Percentiles rank a stretch among this genome's conserved stretches.
These are phyloP conservation scores for Cryptocheilus praepositus DNA, from an alignment of 2,888 invertebrate species.

Conservation along the genomic window DNA sequence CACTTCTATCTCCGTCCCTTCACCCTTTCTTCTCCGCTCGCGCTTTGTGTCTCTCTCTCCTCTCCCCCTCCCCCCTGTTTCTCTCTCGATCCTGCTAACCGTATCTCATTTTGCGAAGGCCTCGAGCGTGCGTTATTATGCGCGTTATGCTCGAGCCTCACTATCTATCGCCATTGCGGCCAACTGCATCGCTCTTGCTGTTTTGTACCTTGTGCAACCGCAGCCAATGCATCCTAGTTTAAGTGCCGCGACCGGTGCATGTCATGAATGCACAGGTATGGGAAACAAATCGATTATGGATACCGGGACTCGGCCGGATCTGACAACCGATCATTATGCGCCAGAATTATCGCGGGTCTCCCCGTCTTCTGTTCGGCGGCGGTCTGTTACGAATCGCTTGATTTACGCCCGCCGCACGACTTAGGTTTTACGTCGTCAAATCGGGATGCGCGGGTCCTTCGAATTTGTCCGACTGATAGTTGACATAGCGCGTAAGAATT, in stretches of 20 bases:
- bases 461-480: too few species aligned
- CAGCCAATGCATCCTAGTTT: constrained; percentile 7
- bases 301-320: constrained; percentile 4
- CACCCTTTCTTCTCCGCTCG: background rate
- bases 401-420: too few species aligned
- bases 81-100: background rate
- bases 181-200: constrained; percentile 47
- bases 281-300: constrained; percentile 12
- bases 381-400: too few species aligned
- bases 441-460: too few species aligned
- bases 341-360: background rate
- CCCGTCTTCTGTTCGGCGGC: too few species aligned
- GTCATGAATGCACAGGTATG: constrained; percentile 6
- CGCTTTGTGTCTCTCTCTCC: constrained; percentile 1
- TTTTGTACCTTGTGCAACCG: constrained; percentile 42
- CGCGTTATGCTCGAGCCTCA: constrained; percentile 39
- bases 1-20: constrained; percentile 17
- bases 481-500: too few species aligned
- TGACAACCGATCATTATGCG: constrained; percentile 9
- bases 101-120: constrained; percentile 53
- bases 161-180: constrained; percentile 40
- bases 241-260: constrained; percentile 7
- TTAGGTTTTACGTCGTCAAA: too few species aligned
- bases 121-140: constrained; percentile 48
- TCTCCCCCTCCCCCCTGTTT: background rate